Evolutionary conservation across 1,140 invertebrate genomes (phyloP).

Genomic region (Adoxophyes honmai): DNA sequence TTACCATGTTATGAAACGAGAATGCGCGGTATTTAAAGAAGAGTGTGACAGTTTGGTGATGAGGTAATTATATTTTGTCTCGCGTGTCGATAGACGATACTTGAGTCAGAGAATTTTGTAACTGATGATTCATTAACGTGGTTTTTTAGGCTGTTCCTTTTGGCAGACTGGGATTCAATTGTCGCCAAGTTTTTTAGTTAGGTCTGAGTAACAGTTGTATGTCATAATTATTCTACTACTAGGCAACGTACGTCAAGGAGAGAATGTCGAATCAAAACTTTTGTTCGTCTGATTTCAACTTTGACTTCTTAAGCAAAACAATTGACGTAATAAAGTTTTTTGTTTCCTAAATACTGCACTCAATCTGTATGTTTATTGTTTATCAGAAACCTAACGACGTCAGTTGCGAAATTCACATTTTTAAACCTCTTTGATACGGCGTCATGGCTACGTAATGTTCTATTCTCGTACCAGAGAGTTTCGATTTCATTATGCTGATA

Average conservation of each 20-base stretch:
- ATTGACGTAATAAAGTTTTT: too few relatives aligned
- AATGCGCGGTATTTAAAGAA: not conserved
- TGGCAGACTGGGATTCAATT: not conserved
- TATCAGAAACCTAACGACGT: not conserved
- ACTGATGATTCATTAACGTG: not conserved
- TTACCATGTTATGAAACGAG: too few relatives aligned
- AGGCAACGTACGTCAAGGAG: too few relatives aligned
- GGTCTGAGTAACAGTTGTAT: not conserved
- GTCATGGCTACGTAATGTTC: not conserved
- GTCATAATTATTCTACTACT: not conserved
- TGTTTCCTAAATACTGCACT: too few relatives aligned
- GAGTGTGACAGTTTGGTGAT: constrained; percentile 4
- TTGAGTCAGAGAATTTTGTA: constrained; percentile 12
- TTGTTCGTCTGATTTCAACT: too few relatives aligned
- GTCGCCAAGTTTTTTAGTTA: constrained; percentile 2
- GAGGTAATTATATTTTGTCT: constrained; percentile 17
- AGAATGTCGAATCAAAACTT: too few relatives aligned
- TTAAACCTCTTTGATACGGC: not conserved
- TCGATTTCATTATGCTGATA: constrained; percentile 6
- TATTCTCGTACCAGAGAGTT: not conserved
- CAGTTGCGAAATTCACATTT: not conserved
- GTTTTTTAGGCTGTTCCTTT: not conserved
- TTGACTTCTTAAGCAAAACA: too few relatives aligned
- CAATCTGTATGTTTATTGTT: too few relatives aligned
- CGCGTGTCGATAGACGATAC: constrained; percentile 17